Conservation (phyloP, 37 sponge, comb jelly and placozoan genomes). For the Aplysina aerophoba region DNA sequence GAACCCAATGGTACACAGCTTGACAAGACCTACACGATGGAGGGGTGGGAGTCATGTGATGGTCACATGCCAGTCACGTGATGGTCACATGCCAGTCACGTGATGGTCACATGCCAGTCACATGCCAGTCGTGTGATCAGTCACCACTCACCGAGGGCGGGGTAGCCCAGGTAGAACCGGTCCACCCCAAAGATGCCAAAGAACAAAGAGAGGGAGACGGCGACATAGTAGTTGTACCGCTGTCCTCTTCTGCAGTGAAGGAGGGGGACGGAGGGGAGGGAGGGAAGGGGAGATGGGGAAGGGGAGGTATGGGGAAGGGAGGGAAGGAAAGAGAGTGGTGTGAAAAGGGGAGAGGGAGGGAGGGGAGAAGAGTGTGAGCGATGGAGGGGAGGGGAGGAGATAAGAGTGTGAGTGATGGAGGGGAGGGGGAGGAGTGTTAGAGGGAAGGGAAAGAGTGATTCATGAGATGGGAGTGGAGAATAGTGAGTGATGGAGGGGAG, state of each 20-base stretch:
- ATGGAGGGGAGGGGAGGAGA: not conserved
- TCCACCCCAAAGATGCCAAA: constrained; percentile 97
- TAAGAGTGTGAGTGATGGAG: not conserved
- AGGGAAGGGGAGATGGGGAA: not conserved
- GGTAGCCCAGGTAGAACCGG: constrained; percentile 97
- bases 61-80: not conserved
- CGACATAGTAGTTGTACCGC: constrained; percentile 80
- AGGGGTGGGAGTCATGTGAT: too few relatives aligned
- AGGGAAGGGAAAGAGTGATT: too few relatives aligned
- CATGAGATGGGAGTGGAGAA: too few relatives aligned
- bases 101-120: not conserved
- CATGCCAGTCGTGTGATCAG: not conserved
- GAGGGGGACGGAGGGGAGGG: too few relatives aligned
- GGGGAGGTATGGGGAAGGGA: not conserved
- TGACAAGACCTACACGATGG: constrained; percentile 75
- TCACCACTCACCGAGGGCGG: constrained; percentile 79
- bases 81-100: not conserved
- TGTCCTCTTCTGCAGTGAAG: constrained; percentile 56
- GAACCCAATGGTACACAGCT: constrained; percentile 96
- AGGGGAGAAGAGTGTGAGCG: not conserved
- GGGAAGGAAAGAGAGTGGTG: not conserved
- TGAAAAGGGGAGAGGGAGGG: not conserved
- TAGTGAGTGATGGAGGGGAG: too few relatives aligned
- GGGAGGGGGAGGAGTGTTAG: not conserved
- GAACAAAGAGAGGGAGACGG: constrained; percentile 88